Conservation (phyloP, 92 coral and sea anemone species). For the Anthopleura xanthogrammica region DNA sequence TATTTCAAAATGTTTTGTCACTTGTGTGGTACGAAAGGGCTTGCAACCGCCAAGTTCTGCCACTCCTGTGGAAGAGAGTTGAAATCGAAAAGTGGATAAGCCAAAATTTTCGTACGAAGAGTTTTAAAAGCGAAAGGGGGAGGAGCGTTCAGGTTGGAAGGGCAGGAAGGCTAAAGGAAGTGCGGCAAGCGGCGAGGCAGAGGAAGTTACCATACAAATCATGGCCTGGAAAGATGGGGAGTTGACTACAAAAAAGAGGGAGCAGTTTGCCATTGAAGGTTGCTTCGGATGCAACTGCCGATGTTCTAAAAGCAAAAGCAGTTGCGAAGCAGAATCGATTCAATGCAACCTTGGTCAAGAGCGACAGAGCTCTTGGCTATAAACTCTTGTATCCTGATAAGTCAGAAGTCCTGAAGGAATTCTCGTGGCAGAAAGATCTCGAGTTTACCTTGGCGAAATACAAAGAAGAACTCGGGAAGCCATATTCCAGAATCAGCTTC, state of each 20-base stretch:
- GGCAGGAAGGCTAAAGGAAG: too few relatives aligned
- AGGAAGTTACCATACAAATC: not conserved
- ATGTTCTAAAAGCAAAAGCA: not conserved
- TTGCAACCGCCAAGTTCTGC: conserved; percentile 11
- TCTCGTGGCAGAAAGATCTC: not conserved
- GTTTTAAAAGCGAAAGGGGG: too few relatives aligned
- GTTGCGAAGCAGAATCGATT: conserved; percentile 2
- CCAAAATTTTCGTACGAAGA: too few relatives aligned
- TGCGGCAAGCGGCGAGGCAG: not conserved
- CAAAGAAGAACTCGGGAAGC: not conserved
- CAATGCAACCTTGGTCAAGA: not conserved
- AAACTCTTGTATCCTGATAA: conserved; percentile 1
- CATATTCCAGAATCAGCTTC: not conserved
- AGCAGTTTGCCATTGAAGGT: not conserved
- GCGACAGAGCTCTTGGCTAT: not conserved
- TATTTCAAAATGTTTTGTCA: conserved; percentile 18
- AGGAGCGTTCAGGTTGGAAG: too few relatives aligned
- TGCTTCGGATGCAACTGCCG: not conserved
- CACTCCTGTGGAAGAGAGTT: too few relatives aligned
- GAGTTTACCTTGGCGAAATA: not conserved
- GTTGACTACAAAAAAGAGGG: not conserved
- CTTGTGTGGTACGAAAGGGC: conserved; percentile 17
- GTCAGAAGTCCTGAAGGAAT: not conserved
- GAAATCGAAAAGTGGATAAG: too few relatives aligned
- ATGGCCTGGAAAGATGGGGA: not conserved